Conservation (phyloP, 2,797 vertebrate species). For the Mallotus villosus region DNA sequence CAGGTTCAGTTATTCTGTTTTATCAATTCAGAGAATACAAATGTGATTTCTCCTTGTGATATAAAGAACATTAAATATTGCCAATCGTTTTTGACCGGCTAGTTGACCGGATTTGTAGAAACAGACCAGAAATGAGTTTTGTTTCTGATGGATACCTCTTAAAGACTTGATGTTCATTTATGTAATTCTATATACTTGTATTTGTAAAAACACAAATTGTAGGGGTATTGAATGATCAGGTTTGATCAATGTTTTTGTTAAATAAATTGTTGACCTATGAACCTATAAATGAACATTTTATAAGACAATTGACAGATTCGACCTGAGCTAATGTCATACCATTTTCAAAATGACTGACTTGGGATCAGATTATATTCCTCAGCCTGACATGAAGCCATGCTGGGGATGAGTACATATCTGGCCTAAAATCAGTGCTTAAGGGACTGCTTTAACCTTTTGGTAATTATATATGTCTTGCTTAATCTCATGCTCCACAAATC, state of each 20-base stretch:
- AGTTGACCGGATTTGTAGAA: too few relatives aligned
- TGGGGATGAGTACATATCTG: background rate
- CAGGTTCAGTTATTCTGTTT: too few relatives aligned
- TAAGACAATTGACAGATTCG: background rate
- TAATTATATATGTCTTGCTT: slow-evolving; percentile 2
- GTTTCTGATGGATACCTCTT: too few relatives aligned
- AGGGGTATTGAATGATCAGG: background rate
- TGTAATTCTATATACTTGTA: background rate
- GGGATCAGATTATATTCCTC: background rate
- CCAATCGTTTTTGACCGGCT: too few relatives aligned
- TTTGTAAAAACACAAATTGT: background rate
- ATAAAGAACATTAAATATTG: too few relatives aligned
- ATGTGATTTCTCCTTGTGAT: too few relatives aligned
- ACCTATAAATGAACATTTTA: background rate
- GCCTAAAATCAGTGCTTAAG: background rate
- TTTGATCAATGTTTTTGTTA: too few relatives aligned
- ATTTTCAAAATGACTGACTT: background rate
- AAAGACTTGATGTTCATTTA: too few relatives aligned
- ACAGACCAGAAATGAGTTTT: too few relatives aligned
- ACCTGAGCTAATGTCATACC: background rate
- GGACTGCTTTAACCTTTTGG: background rate
- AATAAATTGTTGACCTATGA: background rate
- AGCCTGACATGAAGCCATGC: background rate
- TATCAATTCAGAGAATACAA: too few relatives aligned
- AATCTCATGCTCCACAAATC: slow-evolving; percentile 14